Base-by-base conservation (phyloP, 2,797 vertebrate species). In the Tinamus major region DNA sequence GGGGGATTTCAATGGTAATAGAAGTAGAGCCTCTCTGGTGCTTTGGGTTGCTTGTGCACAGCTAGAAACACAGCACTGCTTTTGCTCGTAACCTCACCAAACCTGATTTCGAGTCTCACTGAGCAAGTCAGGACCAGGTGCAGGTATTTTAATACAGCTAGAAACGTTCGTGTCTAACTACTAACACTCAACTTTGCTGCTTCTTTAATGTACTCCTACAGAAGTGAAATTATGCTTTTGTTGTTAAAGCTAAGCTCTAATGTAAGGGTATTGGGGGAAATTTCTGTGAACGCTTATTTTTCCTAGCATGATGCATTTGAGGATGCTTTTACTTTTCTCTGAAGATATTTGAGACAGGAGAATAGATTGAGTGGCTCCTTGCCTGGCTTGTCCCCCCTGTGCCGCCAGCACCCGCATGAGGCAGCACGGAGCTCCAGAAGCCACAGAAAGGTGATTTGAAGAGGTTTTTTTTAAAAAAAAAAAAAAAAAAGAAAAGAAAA, bases 1-100 rank as follows among this genome's bases (percentile, higher is more conserved):
- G 33, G 65, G 44, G 18, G 5, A 27, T 51, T 86, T 77, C 20
- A 1, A 8, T 24, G 71, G 15, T 11, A 13, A 48, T 3, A 56
- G 37, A 20, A 37, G 44, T 8, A 23, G 74, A 89, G 53, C 13
- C 41, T 14, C 61, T 10, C 3, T 23, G 23, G 13, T 39, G 16
- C 3, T 41, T 3, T 3, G 31, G 35, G 23, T 1, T 11, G 37
- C 23, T 35, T 89, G 3, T 18, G 19, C 3, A 46, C 29, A 29
- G 44, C 29, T 61, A 3, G 72, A 58, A 6, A 20, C 1, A 23
- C 23, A 62, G 18, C 24, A 5, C 3, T 8, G 56, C 37, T 55
- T 68, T 0, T 15, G 8, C 3, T 75, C 1, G 0, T 2, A 11
- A 37, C 9, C 58, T 33, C 20, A 18, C 10, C 13, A 1, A 10